phyloP scores from a whole-genome alignment of 2,888 invertebrate species.

The Luperina testacea region DNA sequence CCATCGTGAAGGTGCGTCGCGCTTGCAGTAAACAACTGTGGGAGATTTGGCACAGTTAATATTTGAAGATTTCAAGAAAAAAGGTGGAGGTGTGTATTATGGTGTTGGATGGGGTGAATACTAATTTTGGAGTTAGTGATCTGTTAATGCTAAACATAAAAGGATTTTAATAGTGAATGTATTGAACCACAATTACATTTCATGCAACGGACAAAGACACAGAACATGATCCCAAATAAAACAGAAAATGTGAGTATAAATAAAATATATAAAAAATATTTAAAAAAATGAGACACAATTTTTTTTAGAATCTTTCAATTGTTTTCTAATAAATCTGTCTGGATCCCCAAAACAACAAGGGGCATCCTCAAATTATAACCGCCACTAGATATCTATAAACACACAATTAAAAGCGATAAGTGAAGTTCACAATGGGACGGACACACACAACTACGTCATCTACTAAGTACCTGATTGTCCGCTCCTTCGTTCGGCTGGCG shows the following conservation, averaged over 20 bases:
- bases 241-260: not conserved
- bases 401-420: conserved; percentile 42
- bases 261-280: not conserved
- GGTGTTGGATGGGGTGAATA: conserved; percentile 27
- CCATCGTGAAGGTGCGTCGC: conserved; percentile 85
- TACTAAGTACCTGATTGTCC: conserved; percentile 86
- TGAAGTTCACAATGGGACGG: conserved; percentile 49
- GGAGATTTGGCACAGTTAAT: conserved; percentile 22
- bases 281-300: not conserved
- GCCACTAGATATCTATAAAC: conserved; percentile 43
- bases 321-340: not conserved
- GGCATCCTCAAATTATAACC: conserved; percentile 28
- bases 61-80: not conserved
- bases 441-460: conserved; percentile 66
- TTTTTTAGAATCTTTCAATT: not conserved
- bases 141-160: conserved; percentile 20
- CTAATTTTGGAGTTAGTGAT: conserved; percentile 41
- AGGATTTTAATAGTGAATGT: not conserved
- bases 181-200: conserved; percentile 11
- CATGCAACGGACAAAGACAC: conserved; percentile 45
- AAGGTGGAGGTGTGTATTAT: not conserved
- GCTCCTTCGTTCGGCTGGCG: conserved; percentile 88
- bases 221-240: conserved; percentile 13
- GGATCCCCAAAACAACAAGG: not conserved
- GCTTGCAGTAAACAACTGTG: conserved; percentile 84